Conservation (phyloP, 1,140 invertebrate genomes). For the Piezodorus guildinii region DNA sequence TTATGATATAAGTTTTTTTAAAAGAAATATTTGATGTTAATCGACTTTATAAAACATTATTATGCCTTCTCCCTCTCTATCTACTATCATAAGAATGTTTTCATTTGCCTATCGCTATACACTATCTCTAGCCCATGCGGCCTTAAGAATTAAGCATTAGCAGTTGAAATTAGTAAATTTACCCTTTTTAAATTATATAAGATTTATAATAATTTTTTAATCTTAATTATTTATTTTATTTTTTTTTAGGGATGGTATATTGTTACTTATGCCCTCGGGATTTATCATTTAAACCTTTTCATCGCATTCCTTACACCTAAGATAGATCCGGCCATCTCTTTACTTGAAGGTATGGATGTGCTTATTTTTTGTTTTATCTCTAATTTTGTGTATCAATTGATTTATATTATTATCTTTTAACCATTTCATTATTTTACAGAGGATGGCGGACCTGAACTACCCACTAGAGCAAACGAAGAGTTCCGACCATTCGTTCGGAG, state of each 20-base stretch:
- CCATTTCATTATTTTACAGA: slow-evolving; percentile 35
- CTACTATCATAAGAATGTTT: too few species aligned
- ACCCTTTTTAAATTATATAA: too few species aligned
- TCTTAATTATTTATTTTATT: slow-evolving; percentile 28
- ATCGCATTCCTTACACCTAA: slow-evolving; percentile 99
- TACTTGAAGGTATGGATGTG: neutral
- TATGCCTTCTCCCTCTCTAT: too few species aligned
- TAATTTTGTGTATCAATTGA: neutral
- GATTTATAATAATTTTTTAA: too few species aligned
- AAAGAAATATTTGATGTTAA: too few species aligned
- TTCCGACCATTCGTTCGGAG: slow-evolving; percentile 96
- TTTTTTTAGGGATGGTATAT: slow-evolving; percentile 97
- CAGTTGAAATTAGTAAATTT: too few species aligned
- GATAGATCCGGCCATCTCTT: slow-evolving; percentile 74
- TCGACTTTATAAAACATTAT: too few species aligned
- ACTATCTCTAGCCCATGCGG: too few species aligned
- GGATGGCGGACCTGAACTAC: slow-evolving; percentile 82
- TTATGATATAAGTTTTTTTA: too few species aligned
- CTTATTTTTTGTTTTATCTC: neutral
- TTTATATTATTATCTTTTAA: neutral
- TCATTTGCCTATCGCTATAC: too few species aligned
- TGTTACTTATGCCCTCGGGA: slow-evolving; percentile 94
- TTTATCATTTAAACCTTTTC: slow-evolving; percentile 98
- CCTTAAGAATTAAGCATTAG: too few species aligned
- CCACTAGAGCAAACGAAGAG: slow-evolving; percentile 90